Conservation (phyloP, 2,888 invertebrate species). For the Chironomus tentans region DNA sequence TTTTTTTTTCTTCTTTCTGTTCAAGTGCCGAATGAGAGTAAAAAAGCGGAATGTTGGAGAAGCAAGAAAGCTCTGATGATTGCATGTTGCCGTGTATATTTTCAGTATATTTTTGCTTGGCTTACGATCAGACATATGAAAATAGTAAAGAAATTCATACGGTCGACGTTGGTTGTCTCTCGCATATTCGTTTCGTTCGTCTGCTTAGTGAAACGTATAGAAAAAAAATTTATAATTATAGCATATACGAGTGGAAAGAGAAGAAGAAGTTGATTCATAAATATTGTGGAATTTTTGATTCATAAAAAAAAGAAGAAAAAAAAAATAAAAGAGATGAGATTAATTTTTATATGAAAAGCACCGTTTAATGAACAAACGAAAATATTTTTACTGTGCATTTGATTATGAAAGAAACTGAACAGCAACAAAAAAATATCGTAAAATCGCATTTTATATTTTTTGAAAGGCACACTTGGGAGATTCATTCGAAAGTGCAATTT, state of each 20-base stretch:
- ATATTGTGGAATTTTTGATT: constrained; percentile 17
- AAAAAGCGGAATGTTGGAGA: not conserved
- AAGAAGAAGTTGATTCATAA: constrained; percentile 12
- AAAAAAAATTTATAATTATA: not conserved
- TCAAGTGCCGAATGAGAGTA: constrained; percentile 17
- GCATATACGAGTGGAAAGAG: not conserved
- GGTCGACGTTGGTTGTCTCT: constrained; percentile 14
- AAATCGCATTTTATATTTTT: not conserved
- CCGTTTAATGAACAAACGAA: not conserved
- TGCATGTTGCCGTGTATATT: constrained; percentile 8
- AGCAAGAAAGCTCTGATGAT: not conserved
- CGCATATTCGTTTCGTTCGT: not conserved
- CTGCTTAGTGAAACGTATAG: constrained; percentile 7
- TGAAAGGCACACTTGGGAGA: not conserved
- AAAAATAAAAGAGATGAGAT: not conserved
- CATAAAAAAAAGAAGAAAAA: constrained; percentile 6
- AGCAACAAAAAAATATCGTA: no score
- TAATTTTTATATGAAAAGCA: not conserved
- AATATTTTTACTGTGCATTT: no score
- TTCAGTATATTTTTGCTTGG: not conserved
- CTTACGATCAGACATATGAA: constrained; percentile 14
- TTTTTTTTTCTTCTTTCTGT: no score
- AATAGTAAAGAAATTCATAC: constrained; percentile 26
- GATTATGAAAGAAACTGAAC: no score
- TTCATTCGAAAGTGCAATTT: constrained; percentile 8